These are phyloP conservation scores for Zootermopsis nevadensis DNA, from an alignment of 2,888 invertebrate genomes.

Conservation along the genomic window DNA sequence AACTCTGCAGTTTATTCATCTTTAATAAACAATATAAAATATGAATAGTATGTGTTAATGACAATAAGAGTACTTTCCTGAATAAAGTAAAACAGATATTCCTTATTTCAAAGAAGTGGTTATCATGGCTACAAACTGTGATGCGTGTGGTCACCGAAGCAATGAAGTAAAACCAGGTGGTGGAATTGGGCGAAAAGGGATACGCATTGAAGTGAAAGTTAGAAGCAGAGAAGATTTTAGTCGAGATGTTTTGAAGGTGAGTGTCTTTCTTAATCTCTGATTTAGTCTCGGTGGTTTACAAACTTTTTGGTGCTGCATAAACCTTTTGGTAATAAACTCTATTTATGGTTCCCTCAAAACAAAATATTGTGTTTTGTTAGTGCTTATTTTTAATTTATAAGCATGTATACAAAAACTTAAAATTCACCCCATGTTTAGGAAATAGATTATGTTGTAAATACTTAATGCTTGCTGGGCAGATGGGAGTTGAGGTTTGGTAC, in stretches of 20 bases:
- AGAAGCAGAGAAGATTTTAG: constrained; percentile 80
- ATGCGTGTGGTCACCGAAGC: constrained; percentile 88
- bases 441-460: too few relatives aligned
- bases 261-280: not conserved
- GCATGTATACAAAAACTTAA: too few relatives aligned
- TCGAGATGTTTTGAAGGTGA: constrained; percentile 87
- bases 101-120: constrained; percentile 98
- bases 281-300: too few relatives aligned
- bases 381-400: too few relatives aligned
- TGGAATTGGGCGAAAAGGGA: constrained; percentile 86
- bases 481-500: too few relatives aligned
- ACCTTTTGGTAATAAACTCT: too few relatives aligned
- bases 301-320: too few relatives aligned
- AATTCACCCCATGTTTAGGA: too few relatives aligned
- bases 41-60: not conserved
- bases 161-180: constrained; percentile 97
- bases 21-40: too few relatives aligned
- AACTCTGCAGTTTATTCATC: not conserved
- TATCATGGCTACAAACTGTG: constrained; percentile 97
- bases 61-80: not conserved
- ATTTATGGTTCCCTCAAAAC: too few relatives aligned
- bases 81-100: constrained; percentile 46
- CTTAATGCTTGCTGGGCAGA: too few relatives aligned
- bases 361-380: too few relatives aligned
- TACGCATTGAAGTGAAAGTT: constrained; percentile 80